Evolutionary conservation across 2,797 vertebrate genomes (phyloP).

Genomic region (Sebastiscus tertius): DNA sequence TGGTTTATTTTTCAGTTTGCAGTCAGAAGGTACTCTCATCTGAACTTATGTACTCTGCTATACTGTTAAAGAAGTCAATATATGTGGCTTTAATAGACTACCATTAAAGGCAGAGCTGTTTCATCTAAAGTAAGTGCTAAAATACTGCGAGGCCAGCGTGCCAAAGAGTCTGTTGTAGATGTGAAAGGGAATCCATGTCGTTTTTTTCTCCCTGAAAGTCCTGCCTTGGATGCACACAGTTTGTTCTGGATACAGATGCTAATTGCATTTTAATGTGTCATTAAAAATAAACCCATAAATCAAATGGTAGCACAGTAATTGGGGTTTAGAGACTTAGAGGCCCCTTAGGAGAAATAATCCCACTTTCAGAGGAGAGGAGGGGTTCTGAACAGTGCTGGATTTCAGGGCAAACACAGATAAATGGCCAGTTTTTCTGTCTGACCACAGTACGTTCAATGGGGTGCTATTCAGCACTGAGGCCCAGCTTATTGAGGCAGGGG

Average conservation of each 20-base stretch:
- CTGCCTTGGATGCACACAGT: constrained; percentile 77
- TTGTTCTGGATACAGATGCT: constrained; percentile 83
- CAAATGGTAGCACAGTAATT: constrained; percentile 79
- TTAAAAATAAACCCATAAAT: constrained; percentile 86
- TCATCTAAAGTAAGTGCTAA: constrained; percentile 52
- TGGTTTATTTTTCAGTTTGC: constrained; percentile 8
- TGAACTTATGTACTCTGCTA: constrained; percentile 2
- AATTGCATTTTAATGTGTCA: constrained; percentile 87
- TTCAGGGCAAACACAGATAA: constrained; percentile 66
- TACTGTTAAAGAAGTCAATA: constrained; percentile 53
- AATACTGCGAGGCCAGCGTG: constrained; percentile 34
- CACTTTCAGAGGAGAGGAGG: constrained; percentile 57
- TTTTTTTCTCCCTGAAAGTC: constrained; percentile 59
- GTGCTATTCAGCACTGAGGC: constrained; percentile 24
- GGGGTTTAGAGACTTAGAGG: constrained; percentile 77
- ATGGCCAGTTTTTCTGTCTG: constrained; percentile 35
- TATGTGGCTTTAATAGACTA: constrained; percentile 62
- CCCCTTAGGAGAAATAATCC: constrained; percentile 78
- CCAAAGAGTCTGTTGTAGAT: constrained; percentile 53
- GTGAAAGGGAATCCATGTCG: constrained; percentile 51
- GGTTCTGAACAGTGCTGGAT: constrained; percentile 42
- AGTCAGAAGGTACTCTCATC: constrained; percentile 1
- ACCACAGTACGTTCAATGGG: constrained; percentile 39
- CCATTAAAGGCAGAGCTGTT: constrained; percentile 60
- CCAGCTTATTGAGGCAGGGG: constrained; percentile 16